Evolutionary conservation across 2,113 vertebrate species (phyloP).

Genomic region (Myrmecophaga tridactyla): DNA sequence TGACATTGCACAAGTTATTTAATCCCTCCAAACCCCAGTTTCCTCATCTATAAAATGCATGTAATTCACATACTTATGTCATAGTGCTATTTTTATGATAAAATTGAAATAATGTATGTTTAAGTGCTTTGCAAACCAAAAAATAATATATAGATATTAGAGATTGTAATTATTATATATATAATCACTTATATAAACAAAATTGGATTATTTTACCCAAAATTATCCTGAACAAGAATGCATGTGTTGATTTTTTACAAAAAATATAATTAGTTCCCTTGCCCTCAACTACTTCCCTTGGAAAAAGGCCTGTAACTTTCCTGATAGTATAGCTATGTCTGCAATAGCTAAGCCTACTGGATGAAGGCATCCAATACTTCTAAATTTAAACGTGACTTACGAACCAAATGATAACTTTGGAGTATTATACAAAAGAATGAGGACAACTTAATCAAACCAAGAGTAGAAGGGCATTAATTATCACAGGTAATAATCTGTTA

Average conservation of each 20-base stretch:
- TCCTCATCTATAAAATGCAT: not conserved
- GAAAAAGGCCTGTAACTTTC: constrained; percentile 5
- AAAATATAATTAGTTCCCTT: not conserved
- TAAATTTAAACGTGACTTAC: constrained; percentile 47
- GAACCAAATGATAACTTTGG: constrained; percentile 48
- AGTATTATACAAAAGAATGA: not conserved
- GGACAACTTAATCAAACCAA: constrained; percentile 45
- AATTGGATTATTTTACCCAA: not conserved
- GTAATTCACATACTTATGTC: not conserved
- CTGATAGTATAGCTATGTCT: constrained; percentile 3
- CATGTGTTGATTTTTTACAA: not conserved
- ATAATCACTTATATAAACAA: not conserved
- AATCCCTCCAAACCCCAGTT: constrained; percentile 9
- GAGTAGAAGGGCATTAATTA: constrained; percentile 42
- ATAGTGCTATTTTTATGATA: not conserved
- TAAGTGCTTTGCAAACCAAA: not conserved
- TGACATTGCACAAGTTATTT: not conserved
- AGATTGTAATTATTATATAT: not conserved
- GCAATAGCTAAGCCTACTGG: constrained; percentile 12
- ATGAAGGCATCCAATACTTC: not conserved
- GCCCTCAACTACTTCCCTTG: not conserved
- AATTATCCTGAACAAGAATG: not conserved
- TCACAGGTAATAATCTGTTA: constrained; percentile 6
- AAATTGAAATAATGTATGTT: not conserved
- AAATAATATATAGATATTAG: not conserved